Conservation (phyloP, 2,888 invertebrate genomes). For the Coenonympha glycerion region DNA sequence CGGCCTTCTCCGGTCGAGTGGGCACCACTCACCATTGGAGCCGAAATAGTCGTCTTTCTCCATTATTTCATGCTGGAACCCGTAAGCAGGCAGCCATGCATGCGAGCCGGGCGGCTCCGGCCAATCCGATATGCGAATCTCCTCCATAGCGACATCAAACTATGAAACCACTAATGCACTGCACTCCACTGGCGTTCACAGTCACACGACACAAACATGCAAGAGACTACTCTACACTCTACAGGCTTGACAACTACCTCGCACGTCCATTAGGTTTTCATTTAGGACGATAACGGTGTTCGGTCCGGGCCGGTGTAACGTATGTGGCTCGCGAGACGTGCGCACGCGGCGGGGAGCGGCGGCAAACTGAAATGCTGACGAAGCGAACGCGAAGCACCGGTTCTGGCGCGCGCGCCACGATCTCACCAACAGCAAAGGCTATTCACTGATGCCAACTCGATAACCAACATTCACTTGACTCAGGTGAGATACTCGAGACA, state of each 20-base stretch:
- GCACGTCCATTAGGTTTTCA: conserved; percentile 70
- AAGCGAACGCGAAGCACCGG: conserved; percentile 32
- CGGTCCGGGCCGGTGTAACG: conserved; percentile 42
- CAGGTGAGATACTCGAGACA: too few relatives aligned
- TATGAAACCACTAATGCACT: conserved; percentile 63
- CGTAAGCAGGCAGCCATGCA: conserved; percentile 87
- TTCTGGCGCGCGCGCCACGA: conserved; percentile 55
- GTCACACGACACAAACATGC: conserved; percentile 65
- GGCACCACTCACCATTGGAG: conserved; percentile 76
- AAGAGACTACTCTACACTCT: conserved; percentile 37
- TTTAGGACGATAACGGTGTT: conserved; percentile 70
- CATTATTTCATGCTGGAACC: conserved; percentile 81
- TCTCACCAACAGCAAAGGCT: conserved; percentile 44
- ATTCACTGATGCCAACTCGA: too few relatives aligned
- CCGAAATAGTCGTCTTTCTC: conserved; percentile 80
- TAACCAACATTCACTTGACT: too few relatives aligned
- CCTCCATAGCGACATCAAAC: conserved; percentile 72
- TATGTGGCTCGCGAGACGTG: conserved; percentile 39
- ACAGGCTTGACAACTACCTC: conserved; percentile 67
- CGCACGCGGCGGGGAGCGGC: conserved; percentile 62
- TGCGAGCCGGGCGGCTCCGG: conserved; percentile 81
- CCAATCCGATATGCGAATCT: conserved; percentile 81
- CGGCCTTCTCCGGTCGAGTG: conserved; percentile 29
- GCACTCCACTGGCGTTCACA: conserved; percentile 66
- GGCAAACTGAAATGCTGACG: conserved; percentile 43